Evolutionary conservation across 2,888 invertebrate species (phyloP).

Genomic region (Netelia fuscicornis): DNA sequence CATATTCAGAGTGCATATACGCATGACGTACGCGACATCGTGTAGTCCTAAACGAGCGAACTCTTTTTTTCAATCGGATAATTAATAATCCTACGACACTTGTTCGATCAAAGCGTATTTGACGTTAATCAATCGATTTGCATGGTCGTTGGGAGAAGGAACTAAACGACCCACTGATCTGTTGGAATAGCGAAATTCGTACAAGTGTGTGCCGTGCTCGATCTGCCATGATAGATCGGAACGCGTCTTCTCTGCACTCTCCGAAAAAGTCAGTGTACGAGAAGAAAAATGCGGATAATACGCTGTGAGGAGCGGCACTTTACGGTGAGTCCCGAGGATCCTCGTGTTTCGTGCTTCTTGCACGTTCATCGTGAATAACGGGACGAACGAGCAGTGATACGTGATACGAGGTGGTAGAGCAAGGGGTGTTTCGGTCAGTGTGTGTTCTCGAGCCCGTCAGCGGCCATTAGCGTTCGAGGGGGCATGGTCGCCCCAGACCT

Average conservation of each 20-base stretch:
- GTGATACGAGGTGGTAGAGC: slow-evolving; percentile 40
- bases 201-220: slow-evolving; percentile 74
- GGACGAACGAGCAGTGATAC: slow-evolving; percentile 12
- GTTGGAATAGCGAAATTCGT: slow-evolving; percentile 17
- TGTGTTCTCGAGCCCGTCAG: slow-evolving; percentile 74
- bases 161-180: slow-evolving; percentile 18
- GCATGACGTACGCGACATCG: slow-evolving; percentile 78
- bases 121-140: background rate
- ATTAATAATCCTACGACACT: slow-evolving; percentile 14
- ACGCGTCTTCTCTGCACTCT: slow-evolving; percentile 80
- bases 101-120: background rate
- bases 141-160: background rate
- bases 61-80: slow-evolving; percentile 63
- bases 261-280: slow-evolving; percentile 75
- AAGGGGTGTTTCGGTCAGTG: slow-evolving; percentile 51
- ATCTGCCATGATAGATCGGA: slow-evolving; percentile 84
- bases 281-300: slow-evolving; percentile 78
- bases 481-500: slow-evolving; percentile 78
- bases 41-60: slow-evolving; percentile 76
- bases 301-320: slow-evolving; percentile 78
- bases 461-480: slow-evolving; percentile 79
- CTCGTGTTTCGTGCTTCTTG: slow-evolving; percentile 35
- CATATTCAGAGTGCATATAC: slow-evolving; percentile 66
- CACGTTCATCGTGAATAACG: slow-evolving; percentile 25
- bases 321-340: slow-evolving; percentile 76